Percentiles rank a stretch among this genome's conserved stretches.
Evolutionary conservation across 2,888 invertebrate species (phyloP).

Genomic region (Helleia helle): DNA sequence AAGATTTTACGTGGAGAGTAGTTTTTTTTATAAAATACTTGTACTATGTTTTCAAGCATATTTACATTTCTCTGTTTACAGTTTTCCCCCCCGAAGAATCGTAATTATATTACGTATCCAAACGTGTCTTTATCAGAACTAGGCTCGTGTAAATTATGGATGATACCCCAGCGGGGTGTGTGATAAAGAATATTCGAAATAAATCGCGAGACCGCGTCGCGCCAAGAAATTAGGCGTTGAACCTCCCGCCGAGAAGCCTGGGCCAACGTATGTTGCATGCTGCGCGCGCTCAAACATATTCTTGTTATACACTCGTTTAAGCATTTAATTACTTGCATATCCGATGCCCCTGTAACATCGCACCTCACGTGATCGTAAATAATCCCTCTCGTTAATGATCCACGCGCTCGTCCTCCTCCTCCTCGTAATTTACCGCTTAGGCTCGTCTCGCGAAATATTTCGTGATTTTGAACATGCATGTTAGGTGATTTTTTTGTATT

Average conservation of each 20-base stretch:
- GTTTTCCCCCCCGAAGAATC: too few species aligned
- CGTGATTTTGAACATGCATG: conserved; percentile 6
- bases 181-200: conserved; percentile 66
- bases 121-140: conserved; percentile 31
- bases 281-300: conserved; percentile 47
- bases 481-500: too few species aligned
- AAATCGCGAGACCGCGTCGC: conserved; percentile 69
- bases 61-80: too few species aligned
- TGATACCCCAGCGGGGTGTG: conserved; percentile 59
- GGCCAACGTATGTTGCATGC: conserved; percentile 60
- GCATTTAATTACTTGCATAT: conserved; percentile 67
- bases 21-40: too few species aligned
- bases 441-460: conserved; percentile 32
- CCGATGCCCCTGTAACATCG: conserved; percentile 35
- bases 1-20: too few species aligned
- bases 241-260: conserved; percentile 69
- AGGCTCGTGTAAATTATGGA: conserved; percentile 57
- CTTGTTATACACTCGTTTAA: conserved; percentile 66
- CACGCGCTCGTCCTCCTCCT: too few species aligned
- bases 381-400: conserved; percentile 60
- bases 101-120: too few species aligned
- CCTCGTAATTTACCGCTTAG: conserved; percentile 61
- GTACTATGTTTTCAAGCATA: too few species aligned
- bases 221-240: conserved; percentile 66
- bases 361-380: conserved; percentile 63